Base-by-base conservation (phyloP, 2,113 vertebrate genomes). In the Nestor notabilis region DNA sequence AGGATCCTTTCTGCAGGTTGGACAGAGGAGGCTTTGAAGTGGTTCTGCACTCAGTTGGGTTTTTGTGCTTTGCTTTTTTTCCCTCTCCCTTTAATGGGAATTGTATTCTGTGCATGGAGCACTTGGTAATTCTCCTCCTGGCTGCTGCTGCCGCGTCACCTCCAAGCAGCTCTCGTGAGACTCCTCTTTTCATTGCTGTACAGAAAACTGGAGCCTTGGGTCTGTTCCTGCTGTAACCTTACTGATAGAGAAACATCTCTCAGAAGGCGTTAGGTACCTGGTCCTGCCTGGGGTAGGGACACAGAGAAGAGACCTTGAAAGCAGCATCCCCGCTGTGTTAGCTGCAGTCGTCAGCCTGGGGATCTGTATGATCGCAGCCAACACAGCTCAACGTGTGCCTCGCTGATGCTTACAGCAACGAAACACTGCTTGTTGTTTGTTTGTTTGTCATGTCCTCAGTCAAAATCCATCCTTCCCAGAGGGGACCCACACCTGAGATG, bases 91-190 rank as follows among this genome's bases (percentile, higher is more conserved):
- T 83, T 77, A 87, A 53, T 78, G 33, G 29, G 76, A 77, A 70
- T 74, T 55, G 68, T 47, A 66, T 87, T 89, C 58, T 6, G 5
- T 16, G 56, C 9, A 1, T 70, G 58, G 65, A 91, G 81, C 87
- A 87, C 81, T 90, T 87, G 87, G 74, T 56, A 41, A 79, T 90
- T 90, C 75, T 93, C 66, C 75, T 86, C 33, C 50, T 83, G 58
- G 61, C 87, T 90, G 91, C 91, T 87, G 83, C 91, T 0, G 58
- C 71, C 1, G 1, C 10, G 8, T 81, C 91, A 83, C 83, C 89
- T 92, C 58, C 10, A 10, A 95, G 88, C 50, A 33, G 9, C 31
- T 55, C 84, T 81, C 24, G 0, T 27, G 64, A 84, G 82, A 21
- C 46, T 70, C 49, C n/a, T 89, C 35, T 89, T 93, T 87, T 37